phyloP scores from a whole-genome alignment of 92 coral and sea anemone genomes.

The Micromussa lordhowensis region DNA sequence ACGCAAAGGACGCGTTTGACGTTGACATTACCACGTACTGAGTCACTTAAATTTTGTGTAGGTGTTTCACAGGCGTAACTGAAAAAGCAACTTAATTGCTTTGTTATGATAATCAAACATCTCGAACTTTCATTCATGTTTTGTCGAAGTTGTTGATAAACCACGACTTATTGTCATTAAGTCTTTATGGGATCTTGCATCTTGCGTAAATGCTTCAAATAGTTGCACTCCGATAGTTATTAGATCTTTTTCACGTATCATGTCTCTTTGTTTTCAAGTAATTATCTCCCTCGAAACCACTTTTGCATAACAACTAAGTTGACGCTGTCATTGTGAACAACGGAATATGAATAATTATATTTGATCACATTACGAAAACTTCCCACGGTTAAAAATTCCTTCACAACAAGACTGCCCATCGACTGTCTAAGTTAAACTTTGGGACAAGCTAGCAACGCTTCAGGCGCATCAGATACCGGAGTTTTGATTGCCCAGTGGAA shows the following conservation, averaged over 20 bases:
- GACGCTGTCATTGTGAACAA: conserved; percentile 1
- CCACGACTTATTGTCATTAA: not conserved
- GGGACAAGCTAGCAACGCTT: not conserved
- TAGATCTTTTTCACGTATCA: too few species aligned
- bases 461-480: not conserved
- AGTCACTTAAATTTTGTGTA: not conserved
- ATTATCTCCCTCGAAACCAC: not conserved
- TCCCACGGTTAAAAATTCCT: conserved; percentile 32
- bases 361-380: not conserved
- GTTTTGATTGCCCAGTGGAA: not conserved
- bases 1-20: not conserved
- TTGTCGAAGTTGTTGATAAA: not conserved
- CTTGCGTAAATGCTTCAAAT: not conserved
- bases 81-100: not conserved
- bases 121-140: not conserved
- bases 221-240: not conserved
- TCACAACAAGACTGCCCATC: not conserved
- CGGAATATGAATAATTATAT: conserved; percentile 1
- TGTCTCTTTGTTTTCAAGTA: not conserved
- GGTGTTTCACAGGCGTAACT: not conserved
- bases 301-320: conserved; percentile 25
- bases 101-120: conserved; percentile 12
- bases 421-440: not conserved
- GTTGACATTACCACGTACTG: not conserved
- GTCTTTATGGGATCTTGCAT: not conserved